These are phyloP conservation scores for Euura lappo DNA, from an alignment of 1,140 invertebrate species.

Conservation along the genomic window DNA sequence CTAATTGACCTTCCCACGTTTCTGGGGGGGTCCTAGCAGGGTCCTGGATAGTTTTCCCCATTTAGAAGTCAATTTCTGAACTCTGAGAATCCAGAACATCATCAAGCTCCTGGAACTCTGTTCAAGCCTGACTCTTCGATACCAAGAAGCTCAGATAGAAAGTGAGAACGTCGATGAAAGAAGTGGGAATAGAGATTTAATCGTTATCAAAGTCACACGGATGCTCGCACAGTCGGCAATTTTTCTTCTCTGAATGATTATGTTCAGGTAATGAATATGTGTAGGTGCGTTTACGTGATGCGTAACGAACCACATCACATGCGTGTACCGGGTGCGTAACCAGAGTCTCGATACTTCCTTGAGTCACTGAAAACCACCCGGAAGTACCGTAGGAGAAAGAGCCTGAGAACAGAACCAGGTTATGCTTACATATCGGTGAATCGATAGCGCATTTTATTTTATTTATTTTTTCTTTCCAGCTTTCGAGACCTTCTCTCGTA, in stretches of 20 bases:
- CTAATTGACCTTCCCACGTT: too few species aligned
- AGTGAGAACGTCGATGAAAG: background rate
- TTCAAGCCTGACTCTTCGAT: too few species aligned
- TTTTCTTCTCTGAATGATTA: background rate
- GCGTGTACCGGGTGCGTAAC: constrained; percentile 1
- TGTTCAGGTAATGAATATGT: background rate
- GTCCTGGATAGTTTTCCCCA: too few species aligned
- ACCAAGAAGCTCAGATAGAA: background rate
- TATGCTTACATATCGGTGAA: too few species aligned
- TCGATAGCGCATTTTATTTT: too few species aligned
- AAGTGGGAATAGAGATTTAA: background rate
- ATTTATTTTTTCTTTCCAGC: too few species aligned
- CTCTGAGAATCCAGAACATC: too few species aligned
- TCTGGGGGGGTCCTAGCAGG: too few species aligned
- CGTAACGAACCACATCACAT: constrained; percentile 2
- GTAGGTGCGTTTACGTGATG: background rate
- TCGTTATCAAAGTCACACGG: background rate
- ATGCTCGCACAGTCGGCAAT: background rate
- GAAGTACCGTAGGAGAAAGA: background rate
- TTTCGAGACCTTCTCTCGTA: too few species aligned
- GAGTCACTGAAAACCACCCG: background rate
- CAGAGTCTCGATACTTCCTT: constrained; percentile 1
- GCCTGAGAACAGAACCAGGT: too few species aligned
- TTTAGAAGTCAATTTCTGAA: too few species aligned
- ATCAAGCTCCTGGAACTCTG: too few species aligned